Percentiles rank a stretch among this genome's conserved stretches.
Evolutionary conservation across 1,140 invertebrate genomes (phyloP).

Genomic region (Drosophila bifasciata): DNA sequence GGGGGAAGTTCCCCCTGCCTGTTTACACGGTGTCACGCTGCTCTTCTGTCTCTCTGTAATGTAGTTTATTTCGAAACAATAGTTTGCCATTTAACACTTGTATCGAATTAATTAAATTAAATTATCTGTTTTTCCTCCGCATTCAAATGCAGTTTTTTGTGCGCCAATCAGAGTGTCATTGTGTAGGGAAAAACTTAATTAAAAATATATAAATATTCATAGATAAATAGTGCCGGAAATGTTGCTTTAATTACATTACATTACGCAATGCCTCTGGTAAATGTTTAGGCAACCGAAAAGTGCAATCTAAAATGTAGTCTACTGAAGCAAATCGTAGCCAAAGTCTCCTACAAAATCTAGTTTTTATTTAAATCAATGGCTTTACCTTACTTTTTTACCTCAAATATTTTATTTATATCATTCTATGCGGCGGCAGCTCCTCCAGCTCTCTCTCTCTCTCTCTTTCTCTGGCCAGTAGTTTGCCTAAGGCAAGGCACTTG

Average conservation of each 20-base stretch:
- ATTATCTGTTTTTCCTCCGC: background rate
- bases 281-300: too few species aligned
- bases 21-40: slow-evolving; percentile 17
- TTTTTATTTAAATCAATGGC: too few species aligned
- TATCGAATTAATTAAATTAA: slow-evolving; percentile 27
- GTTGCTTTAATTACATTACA: too few species aligned
- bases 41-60: too few species aligned
- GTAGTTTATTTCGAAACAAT: slow-evolving; percentile 14
- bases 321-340: too few species aligned
- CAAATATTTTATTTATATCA: too few species aligned
- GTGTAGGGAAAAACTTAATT: background rate
- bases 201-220: background rate
- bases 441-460: background rate
- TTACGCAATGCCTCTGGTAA: too few species aligned
- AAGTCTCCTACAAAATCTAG: too few species aligned
- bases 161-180: background rate
- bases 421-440: background rate
- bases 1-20: background rate
- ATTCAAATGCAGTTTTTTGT: slow-evolving; percentile 3
- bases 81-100: slow-evolving; percentile 17
- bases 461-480: slow-evolving; percentile 6
- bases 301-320: too few species aligned
- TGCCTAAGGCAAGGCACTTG: slow-evolving; percentile 9
- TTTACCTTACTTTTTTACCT: too few species aligned
- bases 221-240: background rate